These are phyloP conservation scores for Tautogolabrus adspersus DNA, from an alignment of 2,113 vertebrate species.

Conservation along the genomic window DNA sequence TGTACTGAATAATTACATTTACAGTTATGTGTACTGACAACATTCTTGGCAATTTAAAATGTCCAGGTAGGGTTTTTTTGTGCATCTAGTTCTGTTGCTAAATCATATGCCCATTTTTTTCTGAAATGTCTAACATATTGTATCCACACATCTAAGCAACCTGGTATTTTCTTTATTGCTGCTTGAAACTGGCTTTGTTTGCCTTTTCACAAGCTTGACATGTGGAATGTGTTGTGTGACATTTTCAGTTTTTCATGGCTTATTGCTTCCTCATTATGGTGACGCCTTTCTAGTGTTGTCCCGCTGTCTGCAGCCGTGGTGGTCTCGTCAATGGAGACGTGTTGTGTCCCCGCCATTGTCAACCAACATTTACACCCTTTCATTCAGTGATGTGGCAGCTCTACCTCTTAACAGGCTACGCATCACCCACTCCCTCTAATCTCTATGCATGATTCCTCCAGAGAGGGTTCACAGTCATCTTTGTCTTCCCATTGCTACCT, in stretches of 20 bases:
- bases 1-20: slow-evolving; percentile 43
- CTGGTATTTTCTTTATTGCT: slow-evolving; percentile 20
- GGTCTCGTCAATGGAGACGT: slow-evolving; percentile 54
- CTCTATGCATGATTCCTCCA: slow-evolving; percentile 47
- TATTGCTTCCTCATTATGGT: slow-evolving; percentile 61
- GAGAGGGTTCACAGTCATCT: slow-evolving; percentile 61
- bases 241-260: slow-evolving; percentile 47
- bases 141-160: not conserved
- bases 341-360: slow-evolving; percentile 57
- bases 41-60: not conserved
- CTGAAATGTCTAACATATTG: not conserved
- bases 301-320: slow-evolving; percentile 57
- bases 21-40: slow-evolving; percentile 15
- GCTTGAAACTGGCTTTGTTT: slow-evolving; percentile 50
- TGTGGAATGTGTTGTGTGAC: slow-evolving; percentile 68
- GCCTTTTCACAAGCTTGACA: slow-evolving; percentile 38
- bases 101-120: slow-evolving; percentile 15
- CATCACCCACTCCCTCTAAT: slow-evolving; percentile 63
- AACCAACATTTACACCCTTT: slow-evolving; percentile 46
- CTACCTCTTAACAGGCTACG: slow-evolving; percentile 53
- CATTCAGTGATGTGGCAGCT: slow-evolving; percentile 53
- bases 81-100: not conserved
- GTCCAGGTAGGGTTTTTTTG: slow-evolving; percentile 14
- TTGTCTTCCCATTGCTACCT: slow-evolving; percentile 56
- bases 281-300: slow-evolving; percentile 37